phyloP scores from a whole-genome alignment of 2,888 invertebrate species.

The Ephialtes manifestator region DNA sequence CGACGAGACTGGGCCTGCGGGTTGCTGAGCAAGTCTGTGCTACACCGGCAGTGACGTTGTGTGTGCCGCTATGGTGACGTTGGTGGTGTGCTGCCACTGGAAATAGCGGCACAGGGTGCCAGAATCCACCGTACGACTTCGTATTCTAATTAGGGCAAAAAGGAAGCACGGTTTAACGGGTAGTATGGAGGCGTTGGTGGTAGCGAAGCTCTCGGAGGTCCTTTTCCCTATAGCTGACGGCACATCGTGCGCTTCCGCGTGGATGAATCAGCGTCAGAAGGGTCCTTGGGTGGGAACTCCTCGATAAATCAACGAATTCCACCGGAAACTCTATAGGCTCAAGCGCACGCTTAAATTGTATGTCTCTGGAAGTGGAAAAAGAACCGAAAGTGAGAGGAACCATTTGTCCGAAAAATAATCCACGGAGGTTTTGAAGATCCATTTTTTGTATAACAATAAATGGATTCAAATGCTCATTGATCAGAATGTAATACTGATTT shows the following conservation, averaged over 20 bases:
- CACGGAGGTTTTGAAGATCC: constrained; percentile 22
- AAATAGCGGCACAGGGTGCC: constrained; percentile 59
- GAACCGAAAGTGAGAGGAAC: constrained; percentile 57
- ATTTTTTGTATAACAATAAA: too few relatives aligned
- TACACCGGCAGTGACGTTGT: constrained; percentile 53
- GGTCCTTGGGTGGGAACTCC: constrained; percentile 47
- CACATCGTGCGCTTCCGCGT: constrained; percentile 7
- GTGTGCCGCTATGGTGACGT: neutral
- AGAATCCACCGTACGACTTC: constrained; percentile 70
- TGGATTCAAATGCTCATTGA: too few relatives aligned
- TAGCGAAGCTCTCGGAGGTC: constrained; percentile 8
- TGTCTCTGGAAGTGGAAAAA: constrained; percentile 8
- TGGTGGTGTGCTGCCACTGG: constrained; percentile 34
- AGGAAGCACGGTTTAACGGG: constrained; percentile 68
- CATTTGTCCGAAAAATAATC: constrained; percentile 60
- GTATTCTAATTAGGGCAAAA: constrained; percentile 81
- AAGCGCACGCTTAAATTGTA: neutral
- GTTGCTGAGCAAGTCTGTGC: constrained; percentile 39
- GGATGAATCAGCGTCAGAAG: constrained; percentile 62
- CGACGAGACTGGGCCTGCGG: constrained; percentile 59
- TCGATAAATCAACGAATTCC: constrained; percentile 59
- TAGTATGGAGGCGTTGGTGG: constrained; percentile 26
- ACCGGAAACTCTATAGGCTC: constrained; percentile 46
- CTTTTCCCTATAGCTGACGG: neutral
- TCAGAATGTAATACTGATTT: too few relatives aligned